Conservation (phyloP, 2,888 invertebrate genomes). For the Sinotaia quadrata region DNA sequence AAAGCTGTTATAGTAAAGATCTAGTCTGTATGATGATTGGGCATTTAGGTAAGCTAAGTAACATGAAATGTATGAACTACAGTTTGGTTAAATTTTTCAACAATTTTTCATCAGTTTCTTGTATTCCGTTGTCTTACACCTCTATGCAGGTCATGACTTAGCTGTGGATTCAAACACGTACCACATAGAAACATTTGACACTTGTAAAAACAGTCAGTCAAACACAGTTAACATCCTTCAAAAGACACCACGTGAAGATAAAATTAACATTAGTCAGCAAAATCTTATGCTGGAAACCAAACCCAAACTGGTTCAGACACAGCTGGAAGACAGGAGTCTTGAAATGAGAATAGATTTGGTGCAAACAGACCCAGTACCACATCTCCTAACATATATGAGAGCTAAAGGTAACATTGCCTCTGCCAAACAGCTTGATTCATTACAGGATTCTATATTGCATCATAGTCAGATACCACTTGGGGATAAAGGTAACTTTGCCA, state of each 20-base stretch:
- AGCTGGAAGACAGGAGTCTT: slow-evolving; percentile 21
- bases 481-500: slow-evolving; percentile 11
- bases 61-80: no score
- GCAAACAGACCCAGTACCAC: slow-evolving; percentile 9
- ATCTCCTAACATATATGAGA: neutral
- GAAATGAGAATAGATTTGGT: slow-evolving; percentile 22
- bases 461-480: neutral
- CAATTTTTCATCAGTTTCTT: no score
- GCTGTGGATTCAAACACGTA: no score
- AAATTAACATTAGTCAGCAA: neutral
- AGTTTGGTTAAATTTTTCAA: no score
- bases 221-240: no score
- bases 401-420: slow-evolving; percentile 25
- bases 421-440: slow-evolving; percentile 20
- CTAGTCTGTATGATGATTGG: no score
- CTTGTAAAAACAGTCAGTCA: no score
- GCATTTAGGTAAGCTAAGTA: no score
- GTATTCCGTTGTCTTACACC: no score
- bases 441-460: slow-evolving; percentile 17
- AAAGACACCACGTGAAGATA: neutral
- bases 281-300: neutral
- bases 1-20: no score
- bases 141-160: no score
- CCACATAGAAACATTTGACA: no score
- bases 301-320: neutral